Conservation (phyloP, 2,797 vertebrate species). For the Necrosyrtes monachus region DNA sequence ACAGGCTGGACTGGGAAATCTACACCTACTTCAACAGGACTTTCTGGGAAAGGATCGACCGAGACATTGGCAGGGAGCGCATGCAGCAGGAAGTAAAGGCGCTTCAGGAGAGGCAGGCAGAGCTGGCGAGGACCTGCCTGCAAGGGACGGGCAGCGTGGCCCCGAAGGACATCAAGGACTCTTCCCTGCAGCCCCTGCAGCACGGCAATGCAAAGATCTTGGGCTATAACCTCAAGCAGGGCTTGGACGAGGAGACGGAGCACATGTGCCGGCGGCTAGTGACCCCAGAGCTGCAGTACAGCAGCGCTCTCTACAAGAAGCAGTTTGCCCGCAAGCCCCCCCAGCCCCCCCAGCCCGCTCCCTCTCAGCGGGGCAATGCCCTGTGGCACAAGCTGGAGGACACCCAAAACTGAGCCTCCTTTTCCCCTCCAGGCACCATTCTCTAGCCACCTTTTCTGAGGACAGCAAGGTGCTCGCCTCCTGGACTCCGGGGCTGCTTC, state of each 20-base stretch:
- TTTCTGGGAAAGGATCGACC: conserved; percentile 80
- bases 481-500: neutral
- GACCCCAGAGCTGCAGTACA: conserved; percentile 84
- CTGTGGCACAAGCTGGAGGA: neutral
- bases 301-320: conserved; percentile 66
- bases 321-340: conserved; percentile 65
- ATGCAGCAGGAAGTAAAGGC: conserved; percentile 73
- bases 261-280: conserved; percentile 75
- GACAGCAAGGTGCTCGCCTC: neutral
- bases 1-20: conserved; percentile 83
- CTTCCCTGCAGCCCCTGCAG: conserved; percentile 75
- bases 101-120: conserved; percentile 52
- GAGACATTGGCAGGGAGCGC: conserved; percentile 65
- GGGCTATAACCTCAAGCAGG: conserved; percentile 82
- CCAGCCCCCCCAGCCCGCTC: neutral
- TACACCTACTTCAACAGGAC: conserved; percentile 83
- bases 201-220: conserved; percentile 78
- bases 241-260: conserved; percentile 50
- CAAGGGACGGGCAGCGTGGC: conserved; percentile 71
- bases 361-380: neutral
- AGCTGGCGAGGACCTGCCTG: conserved; percentile 73
- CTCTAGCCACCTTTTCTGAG: neutral
- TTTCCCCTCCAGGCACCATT: neutral
- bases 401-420: neutral
- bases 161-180: conserved; percentile 73